Conservation (phyloP, 2,797 vertebrate species). For the Podarcis siculus region DNA sequence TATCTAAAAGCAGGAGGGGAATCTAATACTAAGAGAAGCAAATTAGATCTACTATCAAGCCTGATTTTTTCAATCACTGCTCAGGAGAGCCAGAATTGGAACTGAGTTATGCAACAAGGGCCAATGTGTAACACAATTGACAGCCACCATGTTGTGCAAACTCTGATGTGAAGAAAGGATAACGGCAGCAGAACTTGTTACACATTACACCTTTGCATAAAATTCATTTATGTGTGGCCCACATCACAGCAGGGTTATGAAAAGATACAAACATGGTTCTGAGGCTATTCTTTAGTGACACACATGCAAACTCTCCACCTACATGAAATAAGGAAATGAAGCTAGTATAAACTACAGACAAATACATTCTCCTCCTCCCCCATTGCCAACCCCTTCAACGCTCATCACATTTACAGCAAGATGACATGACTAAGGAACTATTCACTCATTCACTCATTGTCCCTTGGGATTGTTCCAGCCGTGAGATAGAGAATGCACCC, state of each 20-base stretch:
- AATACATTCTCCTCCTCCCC: background rate
- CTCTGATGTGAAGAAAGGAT: background rate
- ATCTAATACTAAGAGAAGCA: background rate
- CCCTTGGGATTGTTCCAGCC: background rate
- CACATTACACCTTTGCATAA: too few relatives aligned
- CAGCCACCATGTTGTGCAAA: background rate
- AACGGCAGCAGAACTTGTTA: background rate
- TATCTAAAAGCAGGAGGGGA: background rate
- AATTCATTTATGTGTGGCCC: background rate
- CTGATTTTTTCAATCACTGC: background rate
- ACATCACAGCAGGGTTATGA: background rate
- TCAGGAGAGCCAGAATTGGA: background rate
- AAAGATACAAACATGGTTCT: background rate
- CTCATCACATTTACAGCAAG: background rate
- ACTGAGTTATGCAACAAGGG: background rate
- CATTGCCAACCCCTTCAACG: background rate
- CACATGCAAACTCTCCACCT: background rate
- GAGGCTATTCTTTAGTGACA: background rate
- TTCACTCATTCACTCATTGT: background rate
- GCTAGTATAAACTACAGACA: background rate
- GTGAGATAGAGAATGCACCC: background rate
- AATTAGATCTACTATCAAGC: conserved; percentile 1
- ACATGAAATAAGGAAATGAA: background rate
- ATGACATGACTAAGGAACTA: background rate
- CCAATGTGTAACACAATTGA: background rate